Evolutionary conservation across 2,888 invertebrate genomes (phyloP), one percentile per base, ranked within the genome.

Genomic region (Deilephila elpenor): DNA sequence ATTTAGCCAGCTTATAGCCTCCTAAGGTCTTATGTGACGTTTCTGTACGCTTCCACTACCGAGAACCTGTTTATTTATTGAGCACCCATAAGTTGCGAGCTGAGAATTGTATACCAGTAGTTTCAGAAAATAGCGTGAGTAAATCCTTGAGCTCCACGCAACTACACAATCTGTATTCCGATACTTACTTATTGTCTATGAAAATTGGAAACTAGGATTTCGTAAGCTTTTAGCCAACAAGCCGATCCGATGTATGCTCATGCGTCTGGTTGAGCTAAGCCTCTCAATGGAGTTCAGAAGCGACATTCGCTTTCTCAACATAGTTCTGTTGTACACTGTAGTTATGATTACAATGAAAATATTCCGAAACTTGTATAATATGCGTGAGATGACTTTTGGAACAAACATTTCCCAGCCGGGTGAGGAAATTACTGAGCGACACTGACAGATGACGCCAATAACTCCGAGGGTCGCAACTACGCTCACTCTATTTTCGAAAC

Each of bases 361-460:
- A 74, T 79, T 77, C 77, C 78, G 79, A 77, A 86, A 87, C 83
- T 87, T 87, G 80, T 84, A 84, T 84, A 87, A 84, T 87, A 84
- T 85, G 86, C 85, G 84, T 84, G 83, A 87, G 85, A 89, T 87
- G 88, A 91, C 89, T 91, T 91, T 88, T 85, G 89, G 84, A 91
- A 90, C 88, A 89, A 89, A 89, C 88, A 88, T 89, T 89, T 87
- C 85, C 86, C 87, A 84, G 82, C 80, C 83, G 82, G 85, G 86
- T 86, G 86, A 89, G 89, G 87, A 91, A 91, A 92, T 93, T 91
- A 91, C 90, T 86, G 86, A 89, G 88, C 86, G 91, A 89, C 92
- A 88, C 86, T 92, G 93, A 93, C 89, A 90, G 88, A 93, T 93
- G 90, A 89, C 86, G 86, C 89, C 91, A 91, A 92, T 92, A 91